Percentiles rank a stretch among this genome's conserved stretches.
Conservation (phyloP, 2,888 invertebrate species). For the Chloroclystis v-ata region DNA sequence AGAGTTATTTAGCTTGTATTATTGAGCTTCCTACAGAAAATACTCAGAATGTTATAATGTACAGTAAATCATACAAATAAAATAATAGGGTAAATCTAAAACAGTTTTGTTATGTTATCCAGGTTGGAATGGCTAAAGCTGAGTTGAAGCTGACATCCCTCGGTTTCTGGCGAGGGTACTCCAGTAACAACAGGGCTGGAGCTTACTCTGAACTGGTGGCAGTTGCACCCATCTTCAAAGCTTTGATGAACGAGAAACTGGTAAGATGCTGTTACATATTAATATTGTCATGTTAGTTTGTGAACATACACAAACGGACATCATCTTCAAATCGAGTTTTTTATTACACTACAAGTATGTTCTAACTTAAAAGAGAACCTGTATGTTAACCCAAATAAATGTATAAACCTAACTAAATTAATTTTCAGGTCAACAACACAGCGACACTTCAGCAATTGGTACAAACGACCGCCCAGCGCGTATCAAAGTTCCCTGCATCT, state of each 20-base stretch:
- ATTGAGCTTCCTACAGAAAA: no score
- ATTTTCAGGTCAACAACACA: conserved; percentile 75
- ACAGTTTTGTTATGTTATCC: conserved; percentile 8
- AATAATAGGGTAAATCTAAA: no score
- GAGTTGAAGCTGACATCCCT: conserved; percentile 80
- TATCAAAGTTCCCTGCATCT: conserved; percentile 77
- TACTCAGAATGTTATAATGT: no score
- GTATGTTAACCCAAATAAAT: no score
- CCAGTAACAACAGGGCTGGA: conserved; percentile 87
- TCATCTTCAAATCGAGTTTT: no score
- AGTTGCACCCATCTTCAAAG: conserved; percentile 84
- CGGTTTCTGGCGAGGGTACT: conserved; percentile 88
- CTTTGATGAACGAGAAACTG: conserved; percentile 85
- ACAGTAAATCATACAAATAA: no score
- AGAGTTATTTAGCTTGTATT: no score
- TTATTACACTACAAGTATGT: no score
- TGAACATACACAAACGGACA: no score
- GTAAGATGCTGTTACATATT: no score
- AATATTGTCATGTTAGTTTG: no score
- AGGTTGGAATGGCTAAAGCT: conserved; percentile 81
- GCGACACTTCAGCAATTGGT: conserved; percentile 80
- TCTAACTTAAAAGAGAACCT: no score
- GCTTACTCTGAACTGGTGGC: conserved; percentile 86
- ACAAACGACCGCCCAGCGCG: conserved; percentile 80
- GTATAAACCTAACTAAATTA: background rate